Evolutionary conservation across 2,113 vertebrate species (phyloP), one percentile per base, ranked within the genome.

Genomic region (Conger conger): DNA sequence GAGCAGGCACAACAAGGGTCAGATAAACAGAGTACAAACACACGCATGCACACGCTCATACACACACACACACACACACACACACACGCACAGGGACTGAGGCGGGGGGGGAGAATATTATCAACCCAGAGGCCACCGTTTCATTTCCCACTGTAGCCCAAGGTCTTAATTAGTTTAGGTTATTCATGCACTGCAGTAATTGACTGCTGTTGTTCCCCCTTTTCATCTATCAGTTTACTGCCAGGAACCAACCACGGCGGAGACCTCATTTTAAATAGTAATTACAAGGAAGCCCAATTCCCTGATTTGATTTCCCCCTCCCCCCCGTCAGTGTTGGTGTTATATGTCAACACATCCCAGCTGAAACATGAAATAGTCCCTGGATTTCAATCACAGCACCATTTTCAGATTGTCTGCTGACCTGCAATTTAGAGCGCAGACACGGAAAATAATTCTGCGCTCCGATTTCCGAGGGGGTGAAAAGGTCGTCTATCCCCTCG

Each of bases 221-320:
- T 82, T 86, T 63, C 85, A 86, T 86, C 63, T 78, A 79, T 86
- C 85, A 79, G 42, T 82, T 83, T 78, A 63, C 85, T 86, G 80
- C 85, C 81, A 85, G 80, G 79, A 80, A 45, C 57, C 78, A 80
- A 68, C 79, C 84, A 81, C 79, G 45, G 60, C 36, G 79, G 79
- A 81, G 84, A 80, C 40, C 78, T 81, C 37, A 80, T 81, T 85
- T 86, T 60, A 82, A 79, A 83, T 82, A 78, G 45, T 81, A 76
- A 63, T 86, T 82, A 86, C 57, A 45, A 20, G 53, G 18, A 77
- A 76, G 84, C 84, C 60, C 79, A 81, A 81, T 85, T 81, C 78
- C 79, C 54, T 85, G 13, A 50, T 73, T 80, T 80, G 38, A 45
- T 50, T 54, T 40, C 50, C 57, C 42, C 20, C 45, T 1, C 6